A percentile compares a stretch with the other conserved stretches of the same genome.
phyloP scores from a whole-genome alignment of 1,140 invertebrate genomes.

The Eupristina koningsbergeri region DNA sequence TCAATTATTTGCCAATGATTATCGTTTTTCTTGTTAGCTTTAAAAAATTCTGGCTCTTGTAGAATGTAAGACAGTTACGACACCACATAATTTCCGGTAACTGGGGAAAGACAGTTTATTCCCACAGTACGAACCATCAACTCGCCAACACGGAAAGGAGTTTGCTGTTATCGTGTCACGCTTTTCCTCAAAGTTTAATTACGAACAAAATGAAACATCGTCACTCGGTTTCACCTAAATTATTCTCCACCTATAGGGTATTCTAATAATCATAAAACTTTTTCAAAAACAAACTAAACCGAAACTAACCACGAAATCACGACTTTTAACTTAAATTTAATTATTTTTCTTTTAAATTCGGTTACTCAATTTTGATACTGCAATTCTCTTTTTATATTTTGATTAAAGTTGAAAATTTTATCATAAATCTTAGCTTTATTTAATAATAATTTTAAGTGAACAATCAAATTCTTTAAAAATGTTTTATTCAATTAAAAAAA shows the following conservation, averaged over 20 bases:
- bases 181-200: slow-evolving; percentile 7
- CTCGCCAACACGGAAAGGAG: neutral
- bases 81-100: neutral
- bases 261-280: neutral
- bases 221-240: neutral
- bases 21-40: neutral
- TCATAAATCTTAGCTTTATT: too few relatives aligned
- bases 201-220: neutral
- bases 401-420: too few relatives aligned
- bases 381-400: too few relatives aligned
- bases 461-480: too few relatives aligned
- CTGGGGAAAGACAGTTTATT: neutral
- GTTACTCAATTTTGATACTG: too few relatives aligned
- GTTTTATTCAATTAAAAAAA: too few relatives aligned
- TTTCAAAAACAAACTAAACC: neutral
- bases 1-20: neutral
- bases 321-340: too few relatives aligned
- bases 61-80: neutral
- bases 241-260: neutral
- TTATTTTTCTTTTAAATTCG: too few relatives aligned
- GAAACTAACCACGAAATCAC: too few relatives aligned
- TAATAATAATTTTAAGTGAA: too few relatives aligned
- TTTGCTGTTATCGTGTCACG: neutral
- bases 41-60: neutral
- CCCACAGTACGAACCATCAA: neutral